Evolutionary conservation across 92 coral and sea anemone species (phyloP).

Genomic region (Anthopleura xanthogrammica): DNA sequence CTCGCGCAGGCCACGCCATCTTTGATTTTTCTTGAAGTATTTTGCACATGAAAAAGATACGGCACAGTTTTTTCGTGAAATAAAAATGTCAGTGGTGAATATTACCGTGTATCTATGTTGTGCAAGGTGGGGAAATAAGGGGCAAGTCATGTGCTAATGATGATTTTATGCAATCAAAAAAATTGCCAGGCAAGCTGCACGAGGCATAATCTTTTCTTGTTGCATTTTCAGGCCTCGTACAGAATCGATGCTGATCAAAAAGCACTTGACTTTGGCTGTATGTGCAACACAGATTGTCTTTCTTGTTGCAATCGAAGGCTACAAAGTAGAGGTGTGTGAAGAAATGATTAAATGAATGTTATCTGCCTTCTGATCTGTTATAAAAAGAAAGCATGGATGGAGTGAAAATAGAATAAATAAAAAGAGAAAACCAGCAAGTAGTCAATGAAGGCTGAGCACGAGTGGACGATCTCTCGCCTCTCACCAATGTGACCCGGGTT

Average conservation of each 20-base stretch:
- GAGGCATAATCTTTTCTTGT: background rate
- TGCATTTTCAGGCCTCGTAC: slow-evolving; percentile 61
- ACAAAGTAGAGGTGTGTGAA: slow-evolving; percentile 40
- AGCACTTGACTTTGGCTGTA: slow-evolving; percentile 65
- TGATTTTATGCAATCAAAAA: too few species aligned
- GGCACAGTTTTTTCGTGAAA: too few species aligned
- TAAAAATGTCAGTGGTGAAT: too few species aligned
- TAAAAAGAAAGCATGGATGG: background rate
- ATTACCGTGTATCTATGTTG: too few species aligned
- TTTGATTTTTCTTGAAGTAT: too few species aligned
- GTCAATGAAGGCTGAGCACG: background rate
- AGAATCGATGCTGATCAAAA: slow-evolving; percentile 71
- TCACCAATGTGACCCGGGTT: too few species aligned
- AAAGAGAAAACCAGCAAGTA: background rate
- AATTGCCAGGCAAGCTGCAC: too few species aligned
- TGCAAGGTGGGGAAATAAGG: too few species aligned
- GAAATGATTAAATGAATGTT: background rate
- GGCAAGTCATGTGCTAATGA: too few species aligned
- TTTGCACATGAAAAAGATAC: too few species aligned
- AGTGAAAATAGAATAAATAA: background rate
- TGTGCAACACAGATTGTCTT: slow-evolving; percentile 65
- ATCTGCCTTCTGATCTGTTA: background rate
- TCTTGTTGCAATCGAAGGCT: slow-evolving; percentile 61
- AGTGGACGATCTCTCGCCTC: too few species aligned
- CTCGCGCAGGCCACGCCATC: too few species aligned